phyloP scores from a whole-genome alignment of 2,797 vertebrate genomes.

The Chrosomus eos region DNA sequence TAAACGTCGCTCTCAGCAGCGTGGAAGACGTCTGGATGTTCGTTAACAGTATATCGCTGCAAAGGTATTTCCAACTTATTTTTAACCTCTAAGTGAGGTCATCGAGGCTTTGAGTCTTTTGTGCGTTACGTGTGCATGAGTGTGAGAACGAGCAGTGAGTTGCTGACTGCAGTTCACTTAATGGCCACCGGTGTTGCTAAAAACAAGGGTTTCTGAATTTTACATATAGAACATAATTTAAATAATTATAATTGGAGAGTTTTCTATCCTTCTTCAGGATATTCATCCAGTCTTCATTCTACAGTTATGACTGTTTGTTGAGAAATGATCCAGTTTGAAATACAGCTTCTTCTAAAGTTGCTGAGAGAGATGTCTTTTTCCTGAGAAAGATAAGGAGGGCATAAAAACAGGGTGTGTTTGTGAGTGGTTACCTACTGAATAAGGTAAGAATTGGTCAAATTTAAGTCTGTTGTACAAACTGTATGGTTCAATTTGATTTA shows the following conservation, averaged over 20 bases:
- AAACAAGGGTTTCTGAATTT: not conserved
- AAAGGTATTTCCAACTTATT: too few species aligned
- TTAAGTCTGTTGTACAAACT: not conserved
- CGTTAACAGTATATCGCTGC: too few species aligned
- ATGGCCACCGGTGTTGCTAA: too few species aligned
- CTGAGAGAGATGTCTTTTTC: not conserved
- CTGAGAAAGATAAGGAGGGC: not conserved
- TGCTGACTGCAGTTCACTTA: too few species aligned
- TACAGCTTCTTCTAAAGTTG: not conserved
- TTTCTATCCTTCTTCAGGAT: not conserved
- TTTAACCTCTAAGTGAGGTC: too few species aligned
- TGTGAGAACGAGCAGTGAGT: too few species aligned
- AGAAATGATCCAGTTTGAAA: not conserved
- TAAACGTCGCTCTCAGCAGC: too few species aligned
- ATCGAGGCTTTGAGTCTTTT: not conserved
- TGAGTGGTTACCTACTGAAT: not conserved
- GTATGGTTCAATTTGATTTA: not conserved
- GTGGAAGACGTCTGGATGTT: too few species aligned
- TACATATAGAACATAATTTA: not conserved
- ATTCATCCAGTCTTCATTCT: constrained; percentile 7
- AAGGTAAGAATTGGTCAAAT: not conserved
- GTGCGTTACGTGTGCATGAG: too few species aligned
- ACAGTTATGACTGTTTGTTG: constrained; percentile 50
- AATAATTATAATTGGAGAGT: not conserved
- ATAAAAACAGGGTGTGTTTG: not conserved